These are phyloP conservation scores for Calosoma granatense DNA, from an alignment of 1,140 invertebrate genomes.

Conservation along the genomic window DNA sequence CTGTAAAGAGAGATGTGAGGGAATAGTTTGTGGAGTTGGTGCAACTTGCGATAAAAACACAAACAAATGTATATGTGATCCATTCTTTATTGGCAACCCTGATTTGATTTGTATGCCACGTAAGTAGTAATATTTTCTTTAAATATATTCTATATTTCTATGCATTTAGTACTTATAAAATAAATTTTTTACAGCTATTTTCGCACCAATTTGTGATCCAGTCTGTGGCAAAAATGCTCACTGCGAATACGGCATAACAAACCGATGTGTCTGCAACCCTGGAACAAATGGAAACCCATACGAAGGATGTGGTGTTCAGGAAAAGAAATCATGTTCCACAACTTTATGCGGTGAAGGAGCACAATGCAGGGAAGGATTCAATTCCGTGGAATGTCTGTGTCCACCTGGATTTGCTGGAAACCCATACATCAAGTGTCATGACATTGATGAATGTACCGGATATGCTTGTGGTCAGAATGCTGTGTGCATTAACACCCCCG, in stretches of 20 bases:
- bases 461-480: conserved; percentile 74
- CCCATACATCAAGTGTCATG: conserved; percentile 74
- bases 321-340: conserved; percentile 59
- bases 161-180: neutral
- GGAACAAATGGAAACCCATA: conserved; percentile 83
- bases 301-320: conserved; percentile 57
- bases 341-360: conserved; percentile 68
- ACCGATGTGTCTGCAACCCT: conserved; percentile 73
- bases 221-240: conserved; percentile 72
- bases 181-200: conserved; percentile 24
- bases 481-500: conserved; percentile 77
- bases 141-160: conserved; percentile 7
- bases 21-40: conserved; percentile 69
- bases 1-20: conserved; percentile 77
- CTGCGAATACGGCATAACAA: conserved; percentile 69
- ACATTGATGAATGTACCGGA: conserved; percentile 74
- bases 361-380: conserved; percentile 60
- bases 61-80: conserved; percentile 77
- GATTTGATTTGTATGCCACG: conserved; percentile 83
- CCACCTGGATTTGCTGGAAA: conserved; percentile 74
- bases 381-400: conserved; percentile 70
- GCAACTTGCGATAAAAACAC: conserved; percentile 67
- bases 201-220: conserved; percentile 68
- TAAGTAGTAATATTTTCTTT: conserved; percentile 43
- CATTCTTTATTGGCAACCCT: conserved; percentile 80